Evolutionary conservation across 1,140 invertebrate genomes (phyloP).

Genomic region (Caligus rogercresseyi): DNA sequence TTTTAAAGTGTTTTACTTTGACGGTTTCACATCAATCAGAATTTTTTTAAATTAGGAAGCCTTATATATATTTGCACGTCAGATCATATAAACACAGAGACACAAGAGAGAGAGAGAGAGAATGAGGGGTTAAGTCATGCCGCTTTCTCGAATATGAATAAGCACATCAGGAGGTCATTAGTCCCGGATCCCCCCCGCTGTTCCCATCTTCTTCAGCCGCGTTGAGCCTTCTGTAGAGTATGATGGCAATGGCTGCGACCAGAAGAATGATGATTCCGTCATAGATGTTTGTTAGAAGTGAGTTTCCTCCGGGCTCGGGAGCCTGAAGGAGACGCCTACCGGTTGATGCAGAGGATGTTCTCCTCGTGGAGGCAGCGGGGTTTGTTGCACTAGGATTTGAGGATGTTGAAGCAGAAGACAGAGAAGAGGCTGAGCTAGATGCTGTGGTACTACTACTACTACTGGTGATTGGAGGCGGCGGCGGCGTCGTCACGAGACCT

Average conservation of each 20-base stretch:
- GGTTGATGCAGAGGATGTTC: background rate
- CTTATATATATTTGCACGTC: too few relatives aligned
- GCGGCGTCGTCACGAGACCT: background rate
- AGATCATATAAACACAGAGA: too few relatives aligned
- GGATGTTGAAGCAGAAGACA: background rate
- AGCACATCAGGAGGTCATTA: background rate
- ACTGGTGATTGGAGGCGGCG: too few relatives aligned
- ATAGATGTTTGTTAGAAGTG: slow-evolving; percentile 7
- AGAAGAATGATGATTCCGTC: slow-evolving; percentile 14
- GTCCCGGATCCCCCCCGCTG: too few relatives aligned
- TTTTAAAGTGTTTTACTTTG: too few relatives aligned
- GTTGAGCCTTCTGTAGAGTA: slow-evolving; percentile 15
- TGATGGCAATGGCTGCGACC: slow-evolving; percentile 15
- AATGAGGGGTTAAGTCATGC: background rate
- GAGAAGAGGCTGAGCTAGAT: too few relatives aligned
- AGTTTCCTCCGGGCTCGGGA: too few relatives aligned
- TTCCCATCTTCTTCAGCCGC: background rate
- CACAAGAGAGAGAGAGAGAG: background rate
- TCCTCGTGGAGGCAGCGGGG: background rate
- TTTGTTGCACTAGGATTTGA: background rate
- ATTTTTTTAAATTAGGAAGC: too few relatives aligned
- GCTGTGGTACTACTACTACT: too few relatives aligned
- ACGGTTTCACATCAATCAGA: too few relatives aligned
- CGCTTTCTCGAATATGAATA: background rate
- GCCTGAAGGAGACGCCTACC: too few relatives aligned